Conservation (phyloP, 1,140 invertebrate genomes). For the Pissodes strobi region DNA sequence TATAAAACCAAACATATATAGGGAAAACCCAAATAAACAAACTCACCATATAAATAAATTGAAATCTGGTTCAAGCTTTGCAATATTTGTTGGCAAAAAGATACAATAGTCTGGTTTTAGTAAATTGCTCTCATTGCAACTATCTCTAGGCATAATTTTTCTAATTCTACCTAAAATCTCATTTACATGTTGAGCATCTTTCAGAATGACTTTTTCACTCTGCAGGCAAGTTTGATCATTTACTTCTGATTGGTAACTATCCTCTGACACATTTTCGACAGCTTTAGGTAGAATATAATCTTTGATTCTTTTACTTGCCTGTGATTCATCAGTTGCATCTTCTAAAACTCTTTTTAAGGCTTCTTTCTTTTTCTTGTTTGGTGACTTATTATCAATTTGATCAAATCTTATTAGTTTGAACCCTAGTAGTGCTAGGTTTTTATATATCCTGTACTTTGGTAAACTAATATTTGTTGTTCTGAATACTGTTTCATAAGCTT, state of each 20-base stretch:
- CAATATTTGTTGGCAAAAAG: constrained; percentile 31
- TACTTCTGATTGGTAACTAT: neutral
- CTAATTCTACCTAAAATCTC: constrained; percentile 28
- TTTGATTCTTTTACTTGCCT: too few relatives aligned
- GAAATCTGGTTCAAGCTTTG: constrained; percentile 27
- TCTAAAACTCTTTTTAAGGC: neutral
- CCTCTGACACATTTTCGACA: too few relatives aligned
- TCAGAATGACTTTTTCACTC: neutral
- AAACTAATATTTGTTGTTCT: constrained; percentile 33
- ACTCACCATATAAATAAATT: constrained; percentile 41
- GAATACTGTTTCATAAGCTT: constrained; percentile 46
- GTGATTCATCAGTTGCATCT: too few relatives aligned
- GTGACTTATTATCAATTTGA: constrained; percentile 6
- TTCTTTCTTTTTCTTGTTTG: constrained; percentile 2
- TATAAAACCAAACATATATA: neutral
- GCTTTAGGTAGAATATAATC: too few relatives aligned
- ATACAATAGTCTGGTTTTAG: constrained; percentile 38
- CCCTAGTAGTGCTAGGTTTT: constrained; percentile 47
- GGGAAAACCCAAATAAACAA: neutral
- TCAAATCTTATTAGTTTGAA: constrained; percentile 38
- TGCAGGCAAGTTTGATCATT: neutral
- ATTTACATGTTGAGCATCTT: constrained; percentile 11
- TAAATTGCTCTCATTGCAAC: neutral
- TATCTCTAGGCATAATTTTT: constrained; percentile 24
- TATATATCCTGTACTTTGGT: constrained; percentile 45